Conservation (phyloP, 2,113 vertebrate species). For the Parus major region DNA sequence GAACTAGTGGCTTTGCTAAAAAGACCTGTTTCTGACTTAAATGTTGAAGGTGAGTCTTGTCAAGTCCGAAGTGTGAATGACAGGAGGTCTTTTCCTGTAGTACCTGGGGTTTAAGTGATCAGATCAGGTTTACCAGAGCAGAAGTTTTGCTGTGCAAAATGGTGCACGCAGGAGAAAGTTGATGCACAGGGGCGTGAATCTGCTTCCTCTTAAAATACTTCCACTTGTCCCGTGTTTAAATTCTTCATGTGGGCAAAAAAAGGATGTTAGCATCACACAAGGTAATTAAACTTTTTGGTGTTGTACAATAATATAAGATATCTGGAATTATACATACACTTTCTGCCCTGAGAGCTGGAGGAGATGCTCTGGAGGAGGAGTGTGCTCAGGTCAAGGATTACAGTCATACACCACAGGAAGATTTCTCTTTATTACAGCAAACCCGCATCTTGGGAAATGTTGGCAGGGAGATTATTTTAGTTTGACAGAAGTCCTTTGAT, state of each 20-base stretch:
- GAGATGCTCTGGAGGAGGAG: background rate
- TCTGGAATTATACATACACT: background rate
- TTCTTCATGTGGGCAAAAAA: background rate
- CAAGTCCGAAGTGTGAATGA: background rate
- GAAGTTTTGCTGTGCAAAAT: background rate
- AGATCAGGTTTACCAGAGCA: background rate
- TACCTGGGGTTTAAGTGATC: background rate
- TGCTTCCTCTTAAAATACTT: background rate
- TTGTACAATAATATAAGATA: background rate
- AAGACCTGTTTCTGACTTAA: background rate
- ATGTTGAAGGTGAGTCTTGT: background rate
- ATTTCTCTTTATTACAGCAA: background rate
- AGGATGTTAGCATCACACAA: background rate
- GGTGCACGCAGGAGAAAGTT: background rate
- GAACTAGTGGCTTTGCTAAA: background rate
- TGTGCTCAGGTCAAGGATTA: background rate
- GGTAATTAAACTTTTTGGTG: background rate
- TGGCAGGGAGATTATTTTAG: background rate
- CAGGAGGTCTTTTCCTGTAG: fast-evolving
- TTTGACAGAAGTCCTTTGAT: background rate
- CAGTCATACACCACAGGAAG: background rate
- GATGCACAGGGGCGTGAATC: too few relatives aligned
- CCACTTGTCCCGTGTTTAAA: background rate
- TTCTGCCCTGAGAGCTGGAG: background rate
- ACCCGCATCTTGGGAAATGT: background rate